These are phyloP conservation scores for Aythya baeri DNA, from an alignment of 2,113 vertebrate genomes.

Conservation along the genomic window DNA sequence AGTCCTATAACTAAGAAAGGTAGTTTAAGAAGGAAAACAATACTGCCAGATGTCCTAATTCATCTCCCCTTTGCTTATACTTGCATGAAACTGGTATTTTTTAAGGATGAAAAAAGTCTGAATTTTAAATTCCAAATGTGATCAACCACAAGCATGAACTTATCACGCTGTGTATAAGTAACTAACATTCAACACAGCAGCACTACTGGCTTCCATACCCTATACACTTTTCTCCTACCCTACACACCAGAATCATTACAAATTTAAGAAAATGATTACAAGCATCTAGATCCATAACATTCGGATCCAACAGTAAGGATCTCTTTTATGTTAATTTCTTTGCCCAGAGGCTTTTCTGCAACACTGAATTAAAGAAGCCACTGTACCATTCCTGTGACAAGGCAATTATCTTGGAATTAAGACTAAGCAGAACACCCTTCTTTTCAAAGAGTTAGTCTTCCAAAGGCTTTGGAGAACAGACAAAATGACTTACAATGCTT, in stretches of 20 bases:
- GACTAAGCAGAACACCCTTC: not conserved
- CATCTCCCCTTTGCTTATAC: not conserved
- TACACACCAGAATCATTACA: not conserved
- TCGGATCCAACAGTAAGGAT: not conserved
- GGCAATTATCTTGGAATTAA: slow-evolving; percentile 27
- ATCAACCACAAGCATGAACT: not conserved
- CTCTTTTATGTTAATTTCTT: not conserved
- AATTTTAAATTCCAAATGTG: not conserved
- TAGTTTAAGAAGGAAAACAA: not conserved
- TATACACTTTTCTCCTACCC: not conserved
- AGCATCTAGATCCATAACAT: not conserved
- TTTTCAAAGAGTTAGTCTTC: not conserved
- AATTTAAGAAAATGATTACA: not conserved
- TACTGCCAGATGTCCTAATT: not conserved
- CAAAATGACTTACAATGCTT: not conserved
- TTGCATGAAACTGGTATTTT: not conserved
- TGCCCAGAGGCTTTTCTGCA: slow-evolving; percentile 18
- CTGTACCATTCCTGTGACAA: not conserved
- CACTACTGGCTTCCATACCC: not conserved
- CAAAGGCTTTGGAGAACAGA: not conserved
- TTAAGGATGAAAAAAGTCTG: not conserved
- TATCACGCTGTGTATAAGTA: not conserved
- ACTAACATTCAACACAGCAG: not conserved
- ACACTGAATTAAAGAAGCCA: slow-evolving; percentile 1
- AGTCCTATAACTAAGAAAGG: not conserved